These are phyloP conservation scores for Bos indicus DNA, from an alignment of 2,113 vertebrate genomes.

Conservation along the genomic window DNA sequence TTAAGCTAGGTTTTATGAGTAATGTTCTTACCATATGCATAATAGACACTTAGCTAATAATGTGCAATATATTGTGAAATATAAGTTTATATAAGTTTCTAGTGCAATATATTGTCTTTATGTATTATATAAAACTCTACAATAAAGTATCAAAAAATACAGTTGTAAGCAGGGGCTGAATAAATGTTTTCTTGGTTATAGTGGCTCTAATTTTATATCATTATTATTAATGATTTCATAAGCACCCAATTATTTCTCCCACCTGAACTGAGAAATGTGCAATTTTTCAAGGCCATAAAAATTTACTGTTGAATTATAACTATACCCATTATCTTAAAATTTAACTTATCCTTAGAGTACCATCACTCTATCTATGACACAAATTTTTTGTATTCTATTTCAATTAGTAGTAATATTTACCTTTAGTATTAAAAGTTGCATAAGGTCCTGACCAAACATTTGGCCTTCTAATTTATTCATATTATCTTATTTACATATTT, in stretches of 20 bases:
- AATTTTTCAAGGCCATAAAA: slow-evolving; percentile 67
- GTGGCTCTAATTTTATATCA: slow-evolving; percentile 53
- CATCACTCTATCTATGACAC: not conserved
- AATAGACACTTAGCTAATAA: slow-evolving; percentile 59
- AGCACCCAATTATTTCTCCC: slow-evolving; percentile 18
- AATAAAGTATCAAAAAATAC: slow-evolving; percentile 49
- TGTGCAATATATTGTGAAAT: not conserved
- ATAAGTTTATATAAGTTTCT: slow-evolving; percentile 1
- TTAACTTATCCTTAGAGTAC: slow-evolving; percentile 33
- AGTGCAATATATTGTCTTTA: slow-evolving; percentile 39
- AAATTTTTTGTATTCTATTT: not conserved
- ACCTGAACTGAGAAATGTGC: slow-evolving; percentile 47
- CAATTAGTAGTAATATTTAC: slow-evolving; percentile 22
- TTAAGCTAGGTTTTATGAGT: slow-evolving; percentile 33
- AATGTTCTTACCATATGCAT: slow-evolving; percentile 32
- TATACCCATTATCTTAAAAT: slow-evolving; percentile 50
- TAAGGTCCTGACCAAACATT: not conserved
- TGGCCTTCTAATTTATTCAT: not conserved
- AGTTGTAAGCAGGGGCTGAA: slow-evolving; percentile 17
- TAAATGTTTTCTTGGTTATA: slow-evolving; percentile 57
- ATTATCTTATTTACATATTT: not conserved
- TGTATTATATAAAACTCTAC: slow-evolving; percentile 41
- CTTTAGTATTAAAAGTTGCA: not conserved
- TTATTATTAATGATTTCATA: slow-evolving; percentile 59
- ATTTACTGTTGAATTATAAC: slow-evolving; percentile 51